Conservation (phyloP, 2,888 invertebrate genomes). For the Dryococelus australis region DNA sequence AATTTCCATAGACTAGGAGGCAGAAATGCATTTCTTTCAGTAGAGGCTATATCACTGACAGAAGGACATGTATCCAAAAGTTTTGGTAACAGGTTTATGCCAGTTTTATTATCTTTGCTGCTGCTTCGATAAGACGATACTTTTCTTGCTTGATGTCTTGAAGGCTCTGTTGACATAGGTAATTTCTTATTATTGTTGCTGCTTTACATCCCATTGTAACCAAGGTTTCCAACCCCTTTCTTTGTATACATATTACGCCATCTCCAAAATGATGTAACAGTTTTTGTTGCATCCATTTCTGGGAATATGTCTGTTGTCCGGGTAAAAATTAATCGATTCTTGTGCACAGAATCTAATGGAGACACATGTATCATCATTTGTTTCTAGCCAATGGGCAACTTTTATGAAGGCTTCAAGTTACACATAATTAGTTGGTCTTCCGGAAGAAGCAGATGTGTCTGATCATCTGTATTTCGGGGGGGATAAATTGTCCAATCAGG, state of each 20-base stretch:
- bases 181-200: not conserved
- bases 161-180: not conserved
- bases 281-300: not conserved
- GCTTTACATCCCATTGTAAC: not conserved
- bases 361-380: not conserved
- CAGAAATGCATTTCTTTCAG: not conserved
- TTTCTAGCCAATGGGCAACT: not conserved
- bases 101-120: not conserved
- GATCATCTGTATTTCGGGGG: not conserved
- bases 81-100: not conserved
- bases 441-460: not conserved
- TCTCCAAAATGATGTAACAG: not conserved
- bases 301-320: not conserved
- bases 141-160: not conserved
- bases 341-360: not conserved
- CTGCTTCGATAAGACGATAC: not conserved
- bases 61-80: conserved; percentile 1
- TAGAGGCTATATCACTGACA: not conserved
- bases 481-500: not conserved
- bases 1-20: not conserved
- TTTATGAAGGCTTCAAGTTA: not conserved
- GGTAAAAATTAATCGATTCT: not conserved
- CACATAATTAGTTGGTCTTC: not conserved
- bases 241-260: not conserved
- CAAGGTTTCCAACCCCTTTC: not conserved